These are phyloP conservation scores for Luperina testacea DNA, from an alignment of 2,888 invertebrate genomes.

Conservation along the genomic window DNA sequence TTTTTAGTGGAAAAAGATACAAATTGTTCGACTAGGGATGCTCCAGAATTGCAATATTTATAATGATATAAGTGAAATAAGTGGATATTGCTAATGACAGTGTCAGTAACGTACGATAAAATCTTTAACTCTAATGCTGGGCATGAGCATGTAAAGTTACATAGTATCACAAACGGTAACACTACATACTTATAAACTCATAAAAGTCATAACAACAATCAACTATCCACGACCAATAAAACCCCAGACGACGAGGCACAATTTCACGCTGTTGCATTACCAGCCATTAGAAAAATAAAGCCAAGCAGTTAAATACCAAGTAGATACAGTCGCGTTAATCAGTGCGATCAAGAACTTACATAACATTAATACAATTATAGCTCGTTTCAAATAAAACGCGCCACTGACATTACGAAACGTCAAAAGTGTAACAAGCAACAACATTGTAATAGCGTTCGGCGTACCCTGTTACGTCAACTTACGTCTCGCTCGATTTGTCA, in stretches of 20 bases:
- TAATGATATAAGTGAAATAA: background rate
- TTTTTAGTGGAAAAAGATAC: background rate
- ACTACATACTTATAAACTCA: conserved; percentile 22
- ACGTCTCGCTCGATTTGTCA: conserved; percentile 73
- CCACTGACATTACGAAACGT: conserved; percentile 61
- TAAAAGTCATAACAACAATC: conserved; percentile 27
- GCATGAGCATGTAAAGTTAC: background rate
- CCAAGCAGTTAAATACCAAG: conserved; percentile 13
- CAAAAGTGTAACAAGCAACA: conserved; percentile 63
- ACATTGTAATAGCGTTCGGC: conserved; percentile 44
- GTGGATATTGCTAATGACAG: background rate
- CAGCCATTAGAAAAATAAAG: conserved; percentile 43
- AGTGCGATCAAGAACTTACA: conserved; percentile 60
- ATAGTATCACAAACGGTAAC: conserved; percentile 4
- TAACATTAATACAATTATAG: conserved; percentile 63
- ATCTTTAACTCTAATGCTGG: background rate
- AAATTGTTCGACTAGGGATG: background rate
- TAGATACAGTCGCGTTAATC: conserved; percentile 47
- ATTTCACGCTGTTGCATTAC: conserved; percentile 46
- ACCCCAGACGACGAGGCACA: conserved; percentile 20
- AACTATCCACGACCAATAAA: conserved; percentile 49
- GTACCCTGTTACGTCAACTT: conserved; percentile 62
- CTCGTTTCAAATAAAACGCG: conserved; percentile 53
- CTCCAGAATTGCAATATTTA: background rate
- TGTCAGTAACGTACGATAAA: background rate